A percentile compares a stretch with the other conserved stretches of the same genome.
phyloP scores from a whole-genome alignment of 2,888 invertebrate genomes.

The Herminia tarsipennalis region DNA sequence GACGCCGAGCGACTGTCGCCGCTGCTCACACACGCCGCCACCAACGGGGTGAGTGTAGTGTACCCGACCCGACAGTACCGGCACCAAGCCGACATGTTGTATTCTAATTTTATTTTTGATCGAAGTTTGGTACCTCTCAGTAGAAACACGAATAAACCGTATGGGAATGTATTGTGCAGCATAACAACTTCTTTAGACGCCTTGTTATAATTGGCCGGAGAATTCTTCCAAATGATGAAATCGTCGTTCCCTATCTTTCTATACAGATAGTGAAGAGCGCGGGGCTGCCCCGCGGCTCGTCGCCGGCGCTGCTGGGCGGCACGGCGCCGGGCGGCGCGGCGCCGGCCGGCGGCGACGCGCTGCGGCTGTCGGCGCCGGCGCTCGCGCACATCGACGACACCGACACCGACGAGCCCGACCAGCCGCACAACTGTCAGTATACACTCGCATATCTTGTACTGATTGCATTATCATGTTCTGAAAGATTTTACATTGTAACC shows the following conservation, averaged over 20 bases:
- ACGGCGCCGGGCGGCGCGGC: constrained; percentile 13
- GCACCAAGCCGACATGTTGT: too few species aligned
- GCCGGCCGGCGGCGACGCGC: constrained; percentile 34
- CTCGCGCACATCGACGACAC: constrained; percentile 87
- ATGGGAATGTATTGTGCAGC: too few species aligned
- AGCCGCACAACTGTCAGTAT: constrained; percentile 65
- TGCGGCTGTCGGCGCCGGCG: constrained; percentile 61
- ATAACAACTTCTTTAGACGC: too few species aligned
- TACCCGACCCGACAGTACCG: too few species aligned
- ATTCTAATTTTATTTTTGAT: too few species aligned
- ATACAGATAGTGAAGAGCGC: constrained; percentile 15
- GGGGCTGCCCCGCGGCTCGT: constrained; percentile 4
- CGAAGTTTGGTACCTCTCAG: too few species aligned
- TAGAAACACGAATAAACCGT: too few species aligned
- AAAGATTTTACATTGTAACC: too few species aligned
- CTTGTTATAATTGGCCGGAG: too few species aligned
- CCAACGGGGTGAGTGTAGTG: constrained; percentile 58
- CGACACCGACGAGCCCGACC: constrained; percentile 83
- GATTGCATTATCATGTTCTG: too few species aligned
- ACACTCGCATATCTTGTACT: constrained; percentile 7
- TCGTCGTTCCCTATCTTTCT: too few species aligned
- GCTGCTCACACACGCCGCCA: constrained; percentile 82
- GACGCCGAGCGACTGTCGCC: constrained; percentile 94
- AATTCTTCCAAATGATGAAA: too few species aligned
- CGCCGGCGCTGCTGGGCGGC: constrained; percentile 1